Evolutionary conservation across 2,797 vertebrate species (phyloP), one percentile per base, ranked within the genome.

Genomic region (Gorsachius magnificus): DNA sequence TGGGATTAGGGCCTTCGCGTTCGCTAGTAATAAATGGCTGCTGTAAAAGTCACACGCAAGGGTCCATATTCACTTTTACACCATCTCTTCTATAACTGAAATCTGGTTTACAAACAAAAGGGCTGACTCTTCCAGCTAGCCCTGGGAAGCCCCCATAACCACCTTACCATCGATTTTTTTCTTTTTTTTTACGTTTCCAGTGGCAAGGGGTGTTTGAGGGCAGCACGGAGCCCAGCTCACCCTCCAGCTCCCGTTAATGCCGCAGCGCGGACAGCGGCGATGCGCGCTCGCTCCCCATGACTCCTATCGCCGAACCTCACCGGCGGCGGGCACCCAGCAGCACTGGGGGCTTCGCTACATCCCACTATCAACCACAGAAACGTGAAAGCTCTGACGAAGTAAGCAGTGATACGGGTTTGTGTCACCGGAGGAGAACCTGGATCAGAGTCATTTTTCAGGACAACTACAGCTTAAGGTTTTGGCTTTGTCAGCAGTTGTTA

Each of bases 391-490:
- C 54, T 9, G 9, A 1, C 2, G 2, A 18, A 31, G 78, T 28
- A 24, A 10, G 43, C 2, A 0, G 29, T 25, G 36, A 25, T 4
- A 35, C 0, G 0, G 12, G 16, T 6, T 26, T 50, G 58, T 48
- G 26, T 1, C 72, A 41, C 38, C 50, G 1, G 58, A 76, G 87
- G 31, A 87, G 70, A 76, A 13, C 61, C 46, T 29, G 41, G 45
- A 38, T 22, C 82, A 36, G 24, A 69, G 93, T 5, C 14, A 26
- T 54, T 56, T 36, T 60, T 17, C 82, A 46, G 72, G 43, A 57
- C 82, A 57, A 8, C 51, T 24, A 14, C 19, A 50, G 77, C 53
- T 35, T 33, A 11, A 83, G 71, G 74, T 35, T 79, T 31, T 54
- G 90, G 25, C 92, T 82, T n/a, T 83, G 90, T 41, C 87, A 85